Conservation (phyloP, 2,888 invertebrate species). For the Bombylius discolor region DNA sequence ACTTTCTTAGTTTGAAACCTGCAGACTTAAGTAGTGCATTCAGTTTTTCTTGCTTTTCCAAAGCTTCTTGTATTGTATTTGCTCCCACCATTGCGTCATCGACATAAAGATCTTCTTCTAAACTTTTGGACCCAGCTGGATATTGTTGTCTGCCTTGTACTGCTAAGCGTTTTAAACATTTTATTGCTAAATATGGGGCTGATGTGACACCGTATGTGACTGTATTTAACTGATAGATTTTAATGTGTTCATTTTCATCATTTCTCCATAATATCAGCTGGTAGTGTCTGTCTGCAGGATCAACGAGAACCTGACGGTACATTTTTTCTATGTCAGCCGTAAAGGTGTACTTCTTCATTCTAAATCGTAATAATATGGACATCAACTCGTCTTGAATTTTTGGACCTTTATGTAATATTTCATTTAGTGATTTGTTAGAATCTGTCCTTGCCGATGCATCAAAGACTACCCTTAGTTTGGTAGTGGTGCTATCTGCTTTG, state of each 20-base stretch:
- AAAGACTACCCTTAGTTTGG: no score
- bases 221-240: constrained; percentile 6
- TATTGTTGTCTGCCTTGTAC: no score
- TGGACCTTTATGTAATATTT: neutral
- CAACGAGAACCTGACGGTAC: constrained; percentile 18
- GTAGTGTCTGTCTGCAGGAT: constrained; percentile 19
- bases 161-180: neutral
- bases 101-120: no score
- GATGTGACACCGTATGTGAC: constrained; percentile 5
- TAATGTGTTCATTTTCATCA: neutral
- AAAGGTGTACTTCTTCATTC: constrained; percentile 9
- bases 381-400: constrained; percentile 1
- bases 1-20: no score
- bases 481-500: no score
- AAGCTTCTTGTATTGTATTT: no score
- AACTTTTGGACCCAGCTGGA: no score
- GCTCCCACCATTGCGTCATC: no score
- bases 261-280: constrained; percentile 1
- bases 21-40: no score
- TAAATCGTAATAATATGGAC: neutral
- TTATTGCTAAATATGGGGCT: constrained; percentile 7
- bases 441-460: no score
- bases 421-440: neutral
- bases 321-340: constrained; percentile 20
- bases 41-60: no score